Percentiles rank a stretch among this genome's conserved stretches.
Conservation (phyloP, 30 jellyfish, hydroid and myxozoan species). For the Aurelia coerulea region DNA sequence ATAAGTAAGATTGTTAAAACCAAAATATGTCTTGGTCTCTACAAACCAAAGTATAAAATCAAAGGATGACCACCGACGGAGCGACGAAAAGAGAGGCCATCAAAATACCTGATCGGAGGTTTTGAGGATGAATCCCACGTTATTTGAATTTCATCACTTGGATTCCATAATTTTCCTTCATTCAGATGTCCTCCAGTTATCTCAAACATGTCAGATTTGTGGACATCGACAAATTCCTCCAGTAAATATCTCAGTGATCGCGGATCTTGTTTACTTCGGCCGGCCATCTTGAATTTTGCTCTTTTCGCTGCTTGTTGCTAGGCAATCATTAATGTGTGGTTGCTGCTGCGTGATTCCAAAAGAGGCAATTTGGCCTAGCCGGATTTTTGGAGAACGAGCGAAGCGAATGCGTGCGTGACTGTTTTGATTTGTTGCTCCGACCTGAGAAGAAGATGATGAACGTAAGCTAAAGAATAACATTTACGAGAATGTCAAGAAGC, state of each 20-base stretch:
- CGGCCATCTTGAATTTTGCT: conserved; percentile 48
- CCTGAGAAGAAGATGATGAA: too few relatives aligned
- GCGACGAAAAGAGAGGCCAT: too few relatives aligned
- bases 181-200: conserved; percentile 80
- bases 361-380: conserved; percentile 12
- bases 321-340: conserved; percentile 14
- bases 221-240: conserved; percentile 70
- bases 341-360: conserved; percentile 20
- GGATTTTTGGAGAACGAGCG: neutral
- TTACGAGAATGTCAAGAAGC: neutral
- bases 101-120: conserved; percentile 41
- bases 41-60: too few relatives aligned
- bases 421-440: too few relatives aligned
- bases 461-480: too few relatives aligned
- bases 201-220: conserved; percentile 66
- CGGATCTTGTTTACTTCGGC: conserved; percentile 14
- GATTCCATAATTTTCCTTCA: conserved; percentile 72
- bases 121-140: conserved; percentile 70
- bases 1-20: too few relatives aligned
- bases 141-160: conserved; percentile 27
- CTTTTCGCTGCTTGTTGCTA: conserved; percentile 41
- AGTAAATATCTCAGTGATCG: conserved; percentile 24
- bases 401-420: neutral
- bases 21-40: too few relatives aligned
- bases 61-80: too few relatives aligned